A percentile compares a stretch with the other conserved stretches of the same genome.
phyloP scores from a whole-genome alignment of 2,888 invertebrate genomes.

The Pardosa pseudoannulata region DNA sequence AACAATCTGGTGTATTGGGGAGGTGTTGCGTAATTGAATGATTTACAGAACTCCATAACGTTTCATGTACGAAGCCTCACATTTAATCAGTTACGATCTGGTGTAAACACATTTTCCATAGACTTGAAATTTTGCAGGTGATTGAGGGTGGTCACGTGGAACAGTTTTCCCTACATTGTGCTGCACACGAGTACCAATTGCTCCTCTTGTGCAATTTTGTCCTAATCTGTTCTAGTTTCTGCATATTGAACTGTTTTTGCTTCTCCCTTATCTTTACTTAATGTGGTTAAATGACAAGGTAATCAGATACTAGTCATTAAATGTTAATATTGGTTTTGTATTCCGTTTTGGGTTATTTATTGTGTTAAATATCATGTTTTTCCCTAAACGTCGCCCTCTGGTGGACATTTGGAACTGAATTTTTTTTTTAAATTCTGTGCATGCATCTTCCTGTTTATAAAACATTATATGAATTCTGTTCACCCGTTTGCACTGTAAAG shows the following conservation, averaged over 20 bases:
- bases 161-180: conserved; percentile 27
- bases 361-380: conserved; percentile 25
- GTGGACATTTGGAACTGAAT: conserved; percentile 8
- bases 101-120: conserved; percentile 17
- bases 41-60: conserved; percentile 7
- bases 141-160: conserved; percentile 9
- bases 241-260: conserved; percentile 9
- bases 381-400: not conserved
- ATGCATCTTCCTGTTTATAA: not conserved
- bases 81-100: too few species aligned
- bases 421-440: not conserved
- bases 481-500: not conserved
- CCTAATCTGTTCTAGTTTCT: conserved; percentile 13
- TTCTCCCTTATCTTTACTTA: conserved; percentile 14
- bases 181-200: conserved; percentile 15
- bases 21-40: conserved; percentile 8
- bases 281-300: conserved; percentile 16
- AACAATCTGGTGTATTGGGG: not conserved
- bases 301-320: not conserved
- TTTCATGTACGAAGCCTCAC: not conserved
- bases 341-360: not conserved
- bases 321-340: conserved; percentile 19
- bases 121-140: conserved; percentile 10
- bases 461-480: conserved; percentile 9
- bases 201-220: conserved; percentile 14